A percentile compares a stretch with the other conserved stretches of the same genome.
phyloP scores from a whole-genome alignment of 2,888 invertebrate genomes.

The Cheilosia vernalis region DNA sequence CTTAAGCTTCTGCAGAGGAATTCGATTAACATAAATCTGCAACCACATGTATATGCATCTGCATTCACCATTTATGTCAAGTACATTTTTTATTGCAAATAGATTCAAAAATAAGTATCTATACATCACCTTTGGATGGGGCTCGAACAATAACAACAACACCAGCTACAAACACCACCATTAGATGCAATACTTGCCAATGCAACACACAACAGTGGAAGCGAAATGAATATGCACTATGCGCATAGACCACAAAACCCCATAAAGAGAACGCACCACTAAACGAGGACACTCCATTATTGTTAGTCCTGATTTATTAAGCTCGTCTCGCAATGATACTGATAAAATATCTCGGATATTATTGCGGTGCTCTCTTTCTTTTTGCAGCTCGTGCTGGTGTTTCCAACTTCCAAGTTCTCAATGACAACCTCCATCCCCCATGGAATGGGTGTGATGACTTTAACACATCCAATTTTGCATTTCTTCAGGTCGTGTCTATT shows the following conservation, averaged over 20 bases:
- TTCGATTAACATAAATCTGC: not conserved
- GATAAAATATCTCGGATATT: slow-evolving; percentile 72
- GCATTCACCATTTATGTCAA: slow-evolving; percentile 37
- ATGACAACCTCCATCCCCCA: not conserved
- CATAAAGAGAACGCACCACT: slow-evolving; percentile 48
- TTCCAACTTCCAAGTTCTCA: slow-evolving; percentile 32
- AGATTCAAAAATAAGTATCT: slow-evolving; percentile 42
- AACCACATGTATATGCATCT: slow-evolving; percentile 22
- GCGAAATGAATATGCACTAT: slow-evolving; percentile 66
- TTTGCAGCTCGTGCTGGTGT: not conserved
- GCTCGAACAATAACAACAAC: not conserved
- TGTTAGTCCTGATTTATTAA: slow-evolving; percentile 73
- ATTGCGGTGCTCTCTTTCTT: slow-evolving; percentile 46
- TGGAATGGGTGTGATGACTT: slow-evolving; percentile 40
- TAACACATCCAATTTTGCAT: slow-evolving; percentile 67
- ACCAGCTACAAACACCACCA: not conserved
- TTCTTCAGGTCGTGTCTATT: slow-evolving; percentile 11
- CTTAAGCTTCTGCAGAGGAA: not conserved
- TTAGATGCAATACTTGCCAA: slow-evolving; percentile 34
- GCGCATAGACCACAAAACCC: slow-evolving; percentile 43
- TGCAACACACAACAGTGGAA: slow-evolving; percentile 37
- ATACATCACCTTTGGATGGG: slow-evolving; percentile 38
- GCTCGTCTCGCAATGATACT: slow-evolving; percentile 63
- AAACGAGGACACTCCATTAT: slow-evolving; percentile 71
- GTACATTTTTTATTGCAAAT: slow-evolving; percentile 49